A percentile compares a stretch with the other conserved stretches of the same genome.
Evolutionary conservation across 2,113 vertebrate species (phyloP).

Genomic region (Perognathus longimembris): DNA sequence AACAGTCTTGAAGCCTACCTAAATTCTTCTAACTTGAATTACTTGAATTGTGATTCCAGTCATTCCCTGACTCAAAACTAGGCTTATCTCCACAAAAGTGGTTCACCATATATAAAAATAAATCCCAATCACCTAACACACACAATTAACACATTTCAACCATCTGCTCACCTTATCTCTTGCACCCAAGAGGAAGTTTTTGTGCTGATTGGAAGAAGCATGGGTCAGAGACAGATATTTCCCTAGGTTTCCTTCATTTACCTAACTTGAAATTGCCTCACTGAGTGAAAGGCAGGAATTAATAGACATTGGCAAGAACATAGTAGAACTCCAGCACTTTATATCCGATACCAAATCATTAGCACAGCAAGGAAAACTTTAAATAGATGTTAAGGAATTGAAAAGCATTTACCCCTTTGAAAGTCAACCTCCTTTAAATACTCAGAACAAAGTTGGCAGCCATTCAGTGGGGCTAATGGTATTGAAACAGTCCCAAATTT

Average conservation of each 20-base stretch:
- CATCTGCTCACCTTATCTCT: not conserved
- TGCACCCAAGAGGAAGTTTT: not conserved
- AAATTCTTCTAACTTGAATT: not conserved
- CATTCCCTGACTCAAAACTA: not conserved
- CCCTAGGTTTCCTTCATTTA: constrained; percentile 62
- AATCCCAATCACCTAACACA: not conserved
- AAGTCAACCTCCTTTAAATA: constrained; percentile 64
- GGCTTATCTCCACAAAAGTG: not conserved
- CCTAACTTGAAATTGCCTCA: constrained; percentile 64
- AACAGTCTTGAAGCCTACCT: not conserved
- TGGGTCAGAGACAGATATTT: constrained; percentile 48
- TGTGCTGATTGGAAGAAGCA: not conserved
- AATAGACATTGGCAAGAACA: constrained; percentile 60
- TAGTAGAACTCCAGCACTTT: constrained; percentile 71
- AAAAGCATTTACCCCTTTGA: constrained; percentile 73
- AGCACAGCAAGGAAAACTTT: constrained; percentile 67
- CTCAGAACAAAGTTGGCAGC: constrained; percentile 62
- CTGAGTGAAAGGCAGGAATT: constrained; percentile 48
- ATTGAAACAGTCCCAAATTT: constrained; percentile 68
- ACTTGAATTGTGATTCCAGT: not conserved
- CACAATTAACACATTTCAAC: not conserved
- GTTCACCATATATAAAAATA: constrained; percentile 3
- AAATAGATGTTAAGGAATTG: constrained; percentile 74
- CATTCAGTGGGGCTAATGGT: constrained; percentile 47
- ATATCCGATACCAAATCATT: constrained; percentile 77